Evolutionary conservation across 2,888 invertebrate genomes (phyloP).

Genomic region (Leptinotarsa rubiginosa): DNA sequence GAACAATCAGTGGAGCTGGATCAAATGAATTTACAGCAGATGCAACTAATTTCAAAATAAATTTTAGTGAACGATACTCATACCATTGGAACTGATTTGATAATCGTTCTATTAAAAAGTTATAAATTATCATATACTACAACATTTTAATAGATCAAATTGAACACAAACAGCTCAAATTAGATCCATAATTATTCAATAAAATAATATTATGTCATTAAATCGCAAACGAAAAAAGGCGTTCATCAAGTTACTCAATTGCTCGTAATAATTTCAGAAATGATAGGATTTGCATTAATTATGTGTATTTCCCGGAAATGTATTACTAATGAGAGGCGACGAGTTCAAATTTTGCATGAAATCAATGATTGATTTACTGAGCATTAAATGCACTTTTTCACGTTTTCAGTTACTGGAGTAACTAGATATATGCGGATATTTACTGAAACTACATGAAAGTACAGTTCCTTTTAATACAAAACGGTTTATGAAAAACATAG

Average conservation of each 20-base stretch:
- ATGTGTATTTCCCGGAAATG: no score
- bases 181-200: conserved; percentile 8
- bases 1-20: no score
- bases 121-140: neutral
- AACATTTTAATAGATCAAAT: neutral
- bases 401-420: no score
- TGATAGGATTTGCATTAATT: neutral
- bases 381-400: no score
- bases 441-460: no score
- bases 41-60: no score
- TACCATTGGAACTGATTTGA: neutral
- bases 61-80: neutral
- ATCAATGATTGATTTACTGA: no score
- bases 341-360: neutral
- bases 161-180: neutral
- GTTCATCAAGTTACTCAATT: neutral
- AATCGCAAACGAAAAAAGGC: neutral
- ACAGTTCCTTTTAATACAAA: no score
- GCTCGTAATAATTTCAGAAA: neutral
- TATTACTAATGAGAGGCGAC: neutral
- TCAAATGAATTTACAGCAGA: no score
- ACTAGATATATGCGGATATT: no score
- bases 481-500: no score
- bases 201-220: neutral
- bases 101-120: conserved; percentile 8